Base-by-base conservation (phyloP, 2,888 invertebrate genomes). In the Mellilla xanthometata region DNA sequence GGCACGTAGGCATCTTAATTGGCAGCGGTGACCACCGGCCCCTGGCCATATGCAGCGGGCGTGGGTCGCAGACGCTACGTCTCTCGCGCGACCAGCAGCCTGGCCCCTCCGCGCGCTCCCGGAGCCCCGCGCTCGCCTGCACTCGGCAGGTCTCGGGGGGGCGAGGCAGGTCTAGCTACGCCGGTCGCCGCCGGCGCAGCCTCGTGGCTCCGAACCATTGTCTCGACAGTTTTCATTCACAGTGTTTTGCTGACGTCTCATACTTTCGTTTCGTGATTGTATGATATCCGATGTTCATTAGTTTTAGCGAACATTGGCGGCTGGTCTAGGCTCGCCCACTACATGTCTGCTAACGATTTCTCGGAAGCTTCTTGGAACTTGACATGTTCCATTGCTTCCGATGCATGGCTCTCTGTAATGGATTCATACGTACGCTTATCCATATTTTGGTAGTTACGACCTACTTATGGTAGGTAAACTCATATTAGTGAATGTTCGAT, bases 1-100 rank as follows among this genome's bases (percentile, higher is more conserved):
- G 65, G 72, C 81, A 84, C 75, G 86, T 85, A 85, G 86, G 83
- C 86, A 86, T 76, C 84, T 74, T 87, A 86, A 88, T 88, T 88
- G 86, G 76, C 64, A 80, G 68, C 78, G 80, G 79, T 83, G 85
- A 80, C 80, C 85, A 81, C 76, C 74, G 76, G 65, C 71, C 76
- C 73, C 62, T 76, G 72, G 67, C 87, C 81, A 86, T 85, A 84
- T 80, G 72, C 71, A 77, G 60, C 66, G 50, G 39, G 81, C 81
- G 87, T 88, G 82, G 88, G 87, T 65, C 50, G 78, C 61, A 78
- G 81, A 80, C 85, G 81, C 73, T 71, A 65, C 78, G 83, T 84
- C 84, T 84, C 66, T 65, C 58, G 63, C 55, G 48, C 68, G 56
- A 63, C 78, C 79, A 72, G 53, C 23, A 15, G 11, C n/a, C 15